phyloP scores from a whole-genome alignment of 2,888 invertebrate species.

The Diachrysia chrysitis region DNA sequence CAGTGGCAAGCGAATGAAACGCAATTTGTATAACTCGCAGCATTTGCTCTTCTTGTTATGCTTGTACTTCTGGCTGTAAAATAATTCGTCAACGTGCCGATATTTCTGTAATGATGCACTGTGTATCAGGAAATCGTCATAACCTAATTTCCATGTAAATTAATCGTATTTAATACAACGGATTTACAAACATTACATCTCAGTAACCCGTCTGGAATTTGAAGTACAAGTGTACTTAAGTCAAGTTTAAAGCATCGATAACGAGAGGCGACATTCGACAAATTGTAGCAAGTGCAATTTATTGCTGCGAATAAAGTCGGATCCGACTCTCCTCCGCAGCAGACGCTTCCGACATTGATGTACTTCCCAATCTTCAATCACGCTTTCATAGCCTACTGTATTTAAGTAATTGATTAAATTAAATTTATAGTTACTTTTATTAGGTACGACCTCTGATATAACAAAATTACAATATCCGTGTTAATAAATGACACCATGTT shows the following conservation, averaged over 20 bases:
- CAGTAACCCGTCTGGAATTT: conserved; percentile 20
- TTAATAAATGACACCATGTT: conserved; percentile 20
- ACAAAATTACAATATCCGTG: conserved; percentile 18
- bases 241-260: conserved; percentile 46
- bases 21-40: conserved; percentile 76
- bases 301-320: conserved; percentile 66
- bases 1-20: conserved; percentile 75
- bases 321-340: conserved; percentile 52
- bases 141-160: neutral
- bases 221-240: conserved; percentile 31
- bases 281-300: conserved; percentile 72
- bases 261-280: conserved; percentile 56
- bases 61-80: conserved; percentile 37
- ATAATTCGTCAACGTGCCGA: conserved; percentile 49
- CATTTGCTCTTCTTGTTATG: conserved; percentile 54
- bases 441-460: conserved; percentile 5
- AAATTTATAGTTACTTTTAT: conserved; percentile 51
- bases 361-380: conserved; percentile 65
- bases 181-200: neutral
- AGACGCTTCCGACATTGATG: conserved; percentile 58
- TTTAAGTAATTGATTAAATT: conserved; percentile 55
- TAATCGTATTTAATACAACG: neutral
- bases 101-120: conserved; percentile 40
- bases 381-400: conserved; percentile 47
- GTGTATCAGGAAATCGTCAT: neutral